Conservation (phyloP, 2,113 vertebrate species). For the Anser brachyrhynchus region DNA sequence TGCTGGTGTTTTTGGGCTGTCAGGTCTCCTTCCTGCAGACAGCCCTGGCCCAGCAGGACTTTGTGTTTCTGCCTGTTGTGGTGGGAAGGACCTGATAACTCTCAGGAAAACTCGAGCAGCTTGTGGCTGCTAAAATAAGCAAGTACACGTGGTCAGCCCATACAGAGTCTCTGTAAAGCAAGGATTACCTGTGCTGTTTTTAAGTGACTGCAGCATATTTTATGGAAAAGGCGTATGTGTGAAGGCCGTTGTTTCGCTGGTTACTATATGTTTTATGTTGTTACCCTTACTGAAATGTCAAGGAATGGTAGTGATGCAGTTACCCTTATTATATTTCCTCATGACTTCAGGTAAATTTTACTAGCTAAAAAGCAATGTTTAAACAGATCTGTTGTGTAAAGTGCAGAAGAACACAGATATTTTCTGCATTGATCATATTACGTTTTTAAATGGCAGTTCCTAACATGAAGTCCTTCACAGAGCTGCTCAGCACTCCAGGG, state of each 20-base stretch:
- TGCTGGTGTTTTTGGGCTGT: neutral
- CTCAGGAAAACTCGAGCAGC: neutral
- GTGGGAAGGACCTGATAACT: neutral
- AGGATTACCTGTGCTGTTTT: neutral
- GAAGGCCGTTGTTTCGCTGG: neutral
- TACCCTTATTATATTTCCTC: neutral
- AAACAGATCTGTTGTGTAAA: neutral
- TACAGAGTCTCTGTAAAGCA: neutral
- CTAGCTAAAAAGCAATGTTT: neutral
- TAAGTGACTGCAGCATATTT: neutral
- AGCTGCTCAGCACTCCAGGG: rapidly evolving
- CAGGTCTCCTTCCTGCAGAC: neutral
- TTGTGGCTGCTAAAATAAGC: neutral
- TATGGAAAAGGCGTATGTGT: neutral
- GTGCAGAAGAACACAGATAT: neutral
- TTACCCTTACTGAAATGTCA: neutral
- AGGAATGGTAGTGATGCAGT: neutral
- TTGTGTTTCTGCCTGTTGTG: neutral
- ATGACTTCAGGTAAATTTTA: neutral
- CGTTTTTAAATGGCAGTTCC: neutral
- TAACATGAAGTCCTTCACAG: neutral
- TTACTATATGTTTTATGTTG: neutral
- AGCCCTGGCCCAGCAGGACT: neutral
- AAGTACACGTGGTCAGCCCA: neutral
- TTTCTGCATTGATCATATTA: neutral